phyloP scores from a whole-genome alignment of 2,888 invertebrate species.

The Auanema freiburgensis region DNA sequence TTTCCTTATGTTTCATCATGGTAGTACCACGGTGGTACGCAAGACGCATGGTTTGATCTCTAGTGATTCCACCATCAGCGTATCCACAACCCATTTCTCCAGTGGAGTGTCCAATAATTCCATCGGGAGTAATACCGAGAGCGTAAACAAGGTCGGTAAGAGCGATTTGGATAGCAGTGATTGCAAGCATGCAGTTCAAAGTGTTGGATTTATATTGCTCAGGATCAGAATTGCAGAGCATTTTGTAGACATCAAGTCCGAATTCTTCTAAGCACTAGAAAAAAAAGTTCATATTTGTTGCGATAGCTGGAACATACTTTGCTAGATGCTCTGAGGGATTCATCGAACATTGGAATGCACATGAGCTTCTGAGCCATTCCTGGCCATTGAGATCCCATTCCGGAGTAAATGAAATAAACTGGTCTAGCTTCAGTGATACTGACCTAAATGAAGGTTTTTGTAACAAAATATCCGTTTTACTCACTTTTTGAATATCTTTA shows the following conservation, averaged over 20 bases:
- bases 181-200: constrained; percentile 85
- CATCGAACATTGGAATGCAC: constrained; percentile 78
- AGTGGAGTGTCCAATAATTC: constrained; percentile 90
- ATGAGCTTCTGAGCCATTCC: constrained; percentile 89
- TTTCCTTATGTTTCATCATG: constrained; percentile 56
- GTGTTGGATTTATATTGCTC: constrained; percentile 75
- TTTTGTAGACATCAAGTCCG: constrained; percentile 79
- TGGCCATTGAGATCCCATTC: constrained; percentile 97
- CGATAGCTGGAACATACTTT: constrained; percentile 22
- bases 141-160: constrained; percentile 83
- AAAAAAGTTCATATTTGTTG: constrained; percentile 3
- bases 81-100: constrained; percentile 93
- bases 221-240: constrained; percentile 76
- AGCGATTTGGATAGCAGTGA: constrained; percentile 93
- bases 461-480: neutral
- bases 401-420: constrained; percentile 92
- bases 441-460: constrained; percentile 17
- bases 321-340: constrained; percentile 72
- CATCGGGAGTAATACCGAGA: constrained; percentile 78
- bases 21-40: constrained; percentile 86
- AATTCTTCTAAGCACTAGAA: constrained; percentile 73
- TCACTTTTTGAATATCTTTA: constrained; percentile 55
- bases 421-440: constrained; percentile 67
- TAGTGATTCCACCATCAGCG: constrained; percentile 90
- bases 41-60: constrained; percentile 88